Percentiles rank a stretch among this genome's conserved stretches.
Conservation (phyloP, 1,140 invertebrate genomes). For the Apis cerana region DNA sequence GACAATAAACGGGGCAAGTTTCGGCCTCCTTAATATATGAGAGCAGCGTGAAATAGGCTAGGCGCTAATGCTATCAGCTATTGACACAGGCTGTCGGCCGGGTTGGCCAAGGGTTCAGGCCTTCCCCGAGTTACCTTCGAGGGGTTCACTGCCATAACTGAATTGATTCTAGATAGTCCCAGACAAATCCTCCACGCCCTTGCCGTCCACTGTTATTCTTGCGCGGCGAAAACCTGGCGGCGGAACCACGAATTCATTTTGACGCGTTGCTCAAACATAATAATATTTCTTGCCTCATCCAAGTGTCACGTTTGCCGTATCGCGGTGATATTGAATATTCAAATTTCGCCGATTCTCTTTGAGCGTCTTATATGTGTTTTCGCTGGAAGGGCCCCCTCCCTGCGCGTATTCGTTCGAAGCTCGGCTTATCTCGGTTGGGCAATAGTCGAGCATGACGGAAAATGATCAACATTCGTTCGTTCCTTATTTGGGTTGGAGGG, state of each 20-base stretch:
- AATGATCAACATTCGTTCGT: neutral
- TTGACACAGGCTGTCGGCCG: slow-evolving; percentile 68
- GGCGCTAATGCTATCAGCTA: slow-evolving; percentile 68
- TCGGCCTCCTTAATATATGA: slow-evolving; percentile 55
- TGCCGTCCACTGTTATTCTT: slow-evolving; percentile 58
- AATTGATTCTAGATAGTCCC: slow-evolving; percentile 73
- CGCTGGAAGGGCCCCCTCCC: too few species aligned
- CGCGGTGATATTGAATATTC: neutral
- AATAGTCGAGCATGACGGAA: neutral
- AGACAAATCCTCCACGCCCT: slow-evolving; percentile 70
- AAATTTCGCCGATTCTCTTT: neutral
- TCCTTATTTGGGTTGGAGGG: neutral
- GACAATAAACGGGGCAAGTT: slow-evolving; percentile 36
- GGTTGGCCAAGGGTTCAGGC: slow-evolving; percentile 56
- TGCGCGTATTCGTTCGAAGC: neutral
- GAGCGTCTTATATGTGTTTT: too few species aligned
- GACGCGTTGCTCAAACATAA: neutral
- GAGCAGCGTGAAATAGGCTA: slow-evolving; percentile 55
- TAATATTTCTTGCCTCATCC: neutral
- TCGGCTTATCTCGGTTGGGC: neutral
- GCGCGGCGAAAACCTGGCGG: slow-evolving; percentile 43
- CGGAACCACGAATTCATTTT: slow-evolving; percentile 26
- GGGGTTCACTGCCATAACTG: slow-evolving; percentile 64
- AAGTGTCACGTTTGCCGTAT: neutral
- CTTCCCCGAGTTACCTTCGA: slow-evolving; percentile 48